Evolutionary conservation across 92 coral and sea anemone genomes (phyloP), one percentile per base, ranked within the genome.

Genomic region (Parazoanthus swiftii): DNA sequence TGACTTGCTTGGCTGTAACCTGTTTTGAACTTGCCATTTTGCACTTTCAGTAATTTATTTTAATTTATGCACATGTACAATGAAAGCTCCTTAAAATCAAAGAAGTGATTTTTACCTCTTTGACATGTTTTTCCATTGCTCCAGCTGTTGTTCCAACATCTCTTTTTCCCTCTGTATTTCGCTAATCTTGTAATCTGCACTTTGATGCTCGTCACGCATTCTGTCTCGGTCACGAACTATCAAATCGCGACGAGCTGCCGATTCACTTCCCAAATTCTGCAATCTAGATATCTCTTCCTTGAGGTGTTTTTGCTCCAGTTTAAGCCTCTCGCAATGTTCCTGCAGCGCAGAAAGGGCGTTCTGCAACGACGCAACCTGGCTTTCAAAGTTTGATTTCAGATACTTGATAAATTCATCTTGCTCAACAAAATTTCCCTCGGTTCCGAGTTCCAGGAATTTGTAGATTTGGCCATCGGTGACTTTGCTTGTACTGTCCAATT

Each of bases 261-360:
- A 39, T 51, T 84, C 87, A 29, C 46, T 26, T n/a, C 25, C 59
- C 68, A 84, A 71, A 48, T 29, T 48, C 79, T 71, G 70, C 42
- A 84, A 35, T 71, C 75, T 15, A 29, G 87, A 84, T 43, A 84
- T 84, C 11, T 84, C 87, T 25, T 84, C 77, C 21, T 84, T 84
- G n/a, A 84, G 65, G 68, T 84, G 87, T 15, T 50, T 72, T 73
- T 84, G 79, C 56, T 84, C 87, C 14, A 46, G 29, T 70, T 70
- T 54, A 16, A 84, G 79, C 66, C 87, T 70, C 70, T 84, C 79
- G 4, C 87, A 84, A 26, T 84, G 87, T 33, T 84, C 87, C 21
- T 84, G 87, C 10, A 78, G 72, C 14, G 87, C 87, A 25, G 46
- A 46, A 36, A 84, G 87, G n/a, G 87, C 87, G 15, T 84, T 71